Percentiles rank a stretch among this genome's conserved stretches.
These are phyloP conservation scores for Heliconius eleuchia DNA, from an alignment of 1,140 invertebrate genomes.

Conservation along the genomic window DNA sequence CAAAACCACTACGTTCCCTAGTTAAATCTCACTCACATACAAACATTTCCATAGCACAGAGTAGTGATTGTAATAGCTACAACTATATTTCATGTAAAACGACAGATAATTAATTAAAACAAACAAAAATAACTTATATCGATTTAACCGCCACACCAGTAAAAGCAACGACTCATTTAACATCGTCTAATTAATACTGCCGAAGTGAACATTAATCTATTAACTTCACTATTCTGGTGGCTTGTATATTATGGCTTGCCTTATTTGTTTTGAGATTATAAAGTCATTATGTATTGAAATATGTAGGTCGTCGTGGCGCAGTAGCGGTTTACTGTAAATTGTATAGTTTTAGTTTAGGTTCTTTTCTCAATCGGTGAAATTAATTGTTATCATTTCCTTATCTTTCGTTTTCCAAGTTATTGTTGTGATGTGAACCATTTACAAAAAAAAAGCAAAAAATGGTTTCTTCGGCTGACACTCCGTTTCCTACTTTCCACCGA, in stretches of 20 bases:
- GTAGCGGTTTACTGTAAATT: too few species aligned
- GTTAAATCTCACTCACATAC: neutral
- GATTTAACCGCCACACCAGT: neutral
- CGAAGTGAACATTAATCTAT: conserved; percentile 19
- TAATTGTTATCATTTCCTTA: too few species aligned
- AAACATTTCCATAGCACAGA: neutral
- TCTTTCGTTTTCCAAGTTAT: too few species aligned
- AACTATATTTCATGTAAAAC: neutral
- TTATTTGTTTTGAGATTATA: neutral
- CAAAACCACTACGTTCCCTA: too few species aligned
- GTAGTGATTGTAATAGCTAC: neutral
- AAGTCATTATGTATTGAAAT: neutral
- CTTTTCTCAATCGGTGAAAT: too few species aligned
- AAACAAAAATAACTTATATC: neutral
- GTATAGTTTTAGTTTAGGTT: too few species aligned
- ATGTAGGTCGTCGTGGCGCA: neutral
- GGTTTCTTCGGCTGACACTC: too few species aligned
- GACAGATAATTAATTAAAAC: conserved; percentile 2
- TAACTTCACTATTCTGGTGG: neutral
- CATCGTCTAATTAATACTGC: conserved; percentile 16
- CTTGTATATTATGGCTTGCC: neutral
- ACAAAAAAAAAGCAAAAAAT: too few species aligned
- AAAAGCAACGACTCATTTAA: conserved; percentile 20
- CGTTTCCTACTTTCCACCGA: too few species aligned
- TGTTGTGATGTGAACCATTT: too few species aligned